Percentiles rank a stretch among this genome's conserved stretches.
These are phyloP conservation scores for Eudasyphora cyanicolor DNA, from an alignment of 2,888 invertebrate genomes.

Conservation along the genomic window DNA sequence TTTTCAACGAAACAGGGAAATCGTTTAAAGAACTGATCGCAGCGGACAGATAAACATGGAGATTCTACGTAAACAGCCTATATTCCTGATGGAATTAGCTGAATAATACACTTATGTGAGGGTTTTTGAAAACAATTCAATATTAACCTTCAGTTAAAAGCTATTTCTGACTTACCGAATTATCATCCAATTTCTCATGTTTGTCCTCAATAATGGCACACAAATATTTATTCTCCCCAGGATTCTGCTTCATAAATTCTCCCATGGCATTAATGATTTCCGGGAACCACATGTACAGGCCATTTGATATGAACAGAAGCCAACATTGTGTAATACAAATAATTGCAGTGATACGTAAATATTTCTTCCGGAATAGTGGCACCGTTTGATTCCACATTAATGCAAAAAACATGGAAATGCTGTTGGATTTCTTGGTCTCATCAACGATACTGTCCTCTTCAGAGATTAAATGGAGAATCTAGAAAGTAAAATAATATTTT, in stretches of 20 bases:
- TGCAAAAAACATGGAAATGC: slow-evolving; percentile 67
- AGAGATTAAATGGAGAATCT: slow-evolving; percentile 69
- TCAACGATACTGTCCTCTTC: slow-evolving; percentile 63
- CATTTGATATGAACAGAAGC: slow-evolving; percentile 73
- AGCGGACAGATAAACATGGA: too few species aligned
- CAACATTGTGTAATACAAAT: slow-evolving; percentile 76
- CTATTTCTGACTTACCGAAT: slow-evolving; percentile 53
- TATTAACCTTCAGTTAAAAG: too few species aligned
- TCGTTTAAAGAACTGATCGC: too few species aligned
- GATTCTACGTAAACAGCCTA: too few species aligned
- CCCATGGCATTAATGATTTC: slow-evolving; percentile 75
- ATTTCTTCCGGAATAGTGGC: slow-evolving; percentile 73
- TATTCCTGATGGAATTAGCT: too few species aligned
- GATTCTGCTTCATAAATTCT: slow-evolving; percentile 70
- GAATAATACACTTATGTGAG: too few species aligned
- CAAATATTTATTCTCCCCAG: slow-evolving; percentile 68
- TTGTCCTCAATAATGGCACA: slow-evolving; percentile 72
- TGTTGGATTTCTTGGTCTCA: slow-evolving; percentile 54
- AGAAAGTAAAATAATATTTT: too few species aligned
- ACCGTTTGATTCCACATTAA: slow-evolving; percentile 76
- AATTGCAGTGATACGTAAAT: slow-evolving; percentile 72
- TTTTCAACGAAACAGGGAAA: too few species aligned
- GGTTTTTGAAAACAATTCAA: too few species aligned
- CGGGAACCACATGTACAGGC: slow-evolving; percentile 77
- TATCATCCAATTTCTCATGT: slow-evolving; percentile 53